phyloP scores from a whole-genome alignment of 1,140 invertebrate species.

The Cotesia chilonis region DNA sequence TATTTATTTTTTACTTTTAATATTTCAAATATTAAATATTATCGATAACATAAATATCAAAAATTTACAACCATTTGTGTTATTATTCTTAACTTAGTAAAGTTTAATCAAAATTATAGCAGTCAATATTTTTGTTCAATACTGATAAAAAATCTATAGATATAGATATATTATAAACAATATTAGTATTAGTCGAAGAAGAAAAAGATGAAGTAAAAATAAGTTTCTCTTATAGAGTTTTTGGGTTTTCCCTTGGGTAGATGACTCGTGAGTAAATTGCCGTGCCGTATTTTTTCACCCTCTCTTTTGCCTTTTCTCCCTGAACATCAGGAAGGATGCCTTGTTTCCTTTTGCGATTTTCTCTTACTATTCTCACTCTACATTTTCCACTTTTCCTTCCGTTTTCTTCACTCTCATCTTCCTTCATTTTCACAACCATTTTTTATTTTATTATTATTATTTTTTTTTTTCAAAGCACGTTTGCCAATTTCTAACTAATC shows the following conservation, averaged over 20 bases:
- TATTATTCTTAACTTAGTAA: too few relatives aligned
- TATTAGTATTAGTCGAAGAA: too few relatives aligned
- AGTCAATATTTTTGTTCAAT: too few relatives aligned
- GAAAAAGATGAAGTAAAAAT: neutral
- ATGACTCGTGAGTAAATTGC: constrained; percentile 33
- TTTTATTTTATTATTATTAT: too few relatives aligned
- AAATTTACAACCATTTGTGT: too few relatives aligned
- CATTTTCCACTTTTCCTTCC: constrained; percentile 16
- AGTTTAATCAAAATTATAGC: neutral
- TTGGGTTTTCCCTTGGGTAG: constrained; percentile 16
- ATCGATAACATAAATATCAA: too few relatives aligned
- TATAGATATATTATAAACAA: too few relatives aligned
- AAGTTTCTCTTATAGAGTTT: neutral
- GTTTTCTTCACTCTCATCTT: constrained; percentile 4
- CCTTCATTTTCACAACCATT: neutral
- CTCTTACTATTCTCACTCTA: constrained; percentile 13
- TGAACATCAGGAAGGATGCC: constrained; percentile 12
- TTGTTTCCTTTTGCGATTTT: constrained; percentile 36
- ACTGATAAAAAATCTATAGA: too few relatives aligned
- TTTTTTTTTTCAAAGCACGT: neutral
- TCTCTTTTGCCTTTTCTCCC: too few relatives aligned
- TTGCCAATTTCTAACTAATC: constrained; percentile 7
- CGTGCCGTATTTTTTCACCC: constrained; percentile 32
- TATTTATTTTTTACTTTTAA: too few relatives aligned
- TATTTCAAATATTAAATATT: too few relatives aligned